phyloP scores from a whole-genome alignment of 2,888 invertebrate genomes.

The Drosophila tripunctata region DNA sequence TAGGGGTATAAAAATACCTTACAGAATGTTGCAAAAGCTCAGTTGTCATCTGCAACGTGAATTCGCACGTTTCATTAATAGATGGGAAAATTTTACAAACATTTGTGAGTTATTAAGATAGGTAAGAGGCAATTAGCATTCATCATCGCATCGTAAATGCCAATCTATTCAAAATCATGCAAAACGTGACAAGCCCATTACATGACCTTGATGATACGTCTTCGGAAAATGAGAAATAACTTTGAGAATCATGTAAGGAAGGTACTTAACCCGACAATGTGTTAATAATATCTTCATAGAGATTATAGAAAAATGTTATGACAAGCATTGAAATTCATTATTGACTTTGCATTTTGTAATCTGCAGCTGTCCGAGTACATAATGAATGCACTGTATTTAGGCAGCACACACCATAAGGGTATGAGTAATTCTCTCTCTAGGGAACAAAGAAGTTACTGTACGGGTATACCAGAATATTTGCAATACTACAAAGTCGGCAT shows the following conservation, averaged over 20 bases:
- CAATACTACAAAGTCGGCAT: neutral
- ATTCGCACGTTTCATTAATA: neutral
- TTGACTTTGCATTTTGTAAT: neutral
- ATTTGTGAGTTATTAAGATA: conserved; percentile 14
- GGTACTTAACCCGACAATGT: neutral
- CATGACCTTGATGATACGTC: neutral
- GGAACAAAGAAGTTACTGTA: conserved; percentile 22
- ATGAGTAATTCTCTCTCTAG: conserved; percentile 1
- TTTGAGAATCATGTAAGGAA: neutral
- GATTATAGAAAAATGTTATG: neutral
- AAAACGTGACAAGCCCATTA: conserved; percentile 57
- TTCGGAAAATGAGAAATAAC: neutral
- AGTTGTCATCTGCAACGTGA: neutral
- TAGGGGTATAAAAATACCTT: neutral
- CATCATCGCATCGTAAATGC: conserved; percentile 37
- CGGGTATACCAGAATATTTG: neutral
- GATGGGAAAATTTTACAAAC: neutral
- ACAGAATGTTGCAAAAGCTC: neutral
- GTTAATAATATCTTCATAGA: neutral
- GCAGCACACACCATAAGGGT: neutral
- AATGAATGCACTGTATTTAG: neutral
- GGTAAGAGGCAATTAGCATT: conserved; percentile 48
- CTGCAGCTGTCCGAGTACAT: neutral
- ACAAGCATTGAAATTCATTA: conserved; percentile 6
- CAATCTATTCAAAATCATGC: conserved; percentile 43